These are phyloP conservation scores for Hippocampus guttulatus DNA, from an alignment of 2,113 vertebrate genomes.

Conservation along the genomic window DNA sequence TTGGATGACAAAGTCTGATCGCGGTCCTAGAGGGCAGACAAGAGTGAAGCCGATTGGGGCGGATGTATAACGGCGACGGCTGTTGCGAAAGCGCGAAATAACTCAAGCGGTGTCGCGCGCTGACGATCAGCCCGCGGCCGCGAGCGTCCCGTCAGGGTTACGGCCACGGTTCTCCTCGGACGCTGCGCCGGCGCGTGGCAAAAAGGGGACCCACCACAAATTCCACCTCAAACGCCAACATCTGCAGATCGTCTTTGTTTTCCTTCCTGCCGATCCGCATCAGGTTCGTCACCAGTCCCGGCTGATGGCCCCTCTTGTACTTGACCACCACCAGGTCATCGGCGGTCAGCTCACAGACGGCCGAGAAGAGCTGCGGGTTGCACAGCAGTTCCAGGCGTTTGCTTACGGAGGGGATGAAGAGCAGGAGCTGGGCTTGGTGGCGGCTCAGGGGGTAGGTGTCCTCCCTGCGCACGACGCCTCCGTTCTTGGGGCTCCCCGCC, in stretches of 20 bases:
- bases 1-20: slow-evolving; percentile 45
- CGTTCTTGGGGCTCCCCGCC: slow-evolving; percentile 42
- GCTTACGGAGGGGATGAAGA: slow-evolving; percentile 55
- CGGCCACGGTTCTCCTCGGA: background rate
- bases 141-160: background rate
- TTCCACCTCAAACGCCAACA: slow-evolving; percentile 74
- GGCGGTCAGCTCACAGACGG: slow-evolving; percentile 68
- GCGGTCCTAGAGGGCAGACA: slow-evolving; percentile 42
- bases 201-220: slow-evolving; percentile 58
- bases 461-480: slow-evolving; percentile 52
- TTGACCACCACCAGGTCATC: slow-evolving; percentile 70
- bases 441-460: slow-evolving; percentile 62
- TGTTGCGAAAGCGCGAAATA: too few species aligned
- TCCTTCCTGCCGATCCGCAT: slow-evolving; percentile 70
- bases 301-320: slow-evolving; percentile 58
- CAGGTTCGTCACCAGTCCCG: slow-evolving; percentile 70
- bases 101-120: too few species aligned
- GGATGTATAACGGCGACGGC: too few species aligned
- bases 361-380: slow-evolving; percentile 69
- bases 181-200: background rate
- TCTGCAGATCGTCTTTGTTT: slow-evolving; percentile 57
- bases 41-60: background rate
- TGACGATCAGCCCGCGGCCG: too few species aligned
- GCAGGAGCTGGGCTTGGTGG: slow-evolving; percentile 73
- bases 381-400: slow-evolving; percentile 68